phyloP scores from a whole-genome alignment of 2,113 vertebrate species.

The Arenaria interpres region DNA sequence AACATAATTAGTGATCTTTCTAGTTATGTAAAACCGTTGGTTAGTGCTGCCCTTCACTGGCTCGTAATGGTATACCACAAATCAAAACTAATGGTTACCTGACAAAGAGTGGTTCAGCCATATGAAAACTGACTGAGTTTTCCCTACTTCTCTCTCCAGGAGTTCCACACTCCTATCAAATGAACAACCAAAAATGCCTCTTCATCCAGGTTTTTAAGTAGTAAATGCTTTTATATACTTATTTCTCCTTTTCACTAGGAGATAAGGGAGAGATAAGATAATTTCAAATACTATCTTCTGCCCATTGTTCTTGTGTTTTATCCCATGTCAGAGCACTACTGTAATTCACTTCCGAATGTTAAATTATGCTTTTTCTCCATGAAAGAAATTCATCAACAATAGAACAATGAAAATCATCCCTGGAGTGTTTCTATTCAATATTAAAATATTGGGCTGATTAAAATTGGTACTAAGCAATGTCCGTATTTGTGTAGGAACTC shows the following conservation, averaged over 20 bases:
- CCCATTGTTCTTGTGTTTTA: background rate
- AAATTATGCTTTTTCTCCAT: background rate
- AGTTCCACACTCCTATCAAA: background rate
- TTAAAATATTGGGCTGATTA: background rate
- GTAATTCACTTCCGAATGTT: background rate
- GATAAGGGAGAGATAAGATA: background rate
- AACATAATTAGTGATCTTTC: conserved; percentile 33
- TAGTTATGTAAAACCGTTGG: conserved; percentile 42
- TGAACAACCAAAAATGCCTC: background rate
- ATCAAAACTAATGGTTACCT: conserved; percentile 24
- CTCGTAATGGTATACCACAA: conserved; percentile 57
- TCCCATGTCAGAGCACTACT: background rate
- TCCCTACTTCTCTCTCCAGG: background rate
- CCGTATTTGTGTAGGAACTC: background rate
- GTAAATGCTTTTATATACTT: background rate
- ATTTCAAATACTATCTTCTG: background rate
- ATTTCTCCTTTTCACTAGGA: background rate
- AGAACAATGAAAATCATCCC: background rate
- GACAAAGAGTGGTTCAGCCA: background rate
- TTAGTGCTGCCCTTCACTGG: conserved; percentile 68
- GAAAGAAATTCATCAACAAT: background rate
- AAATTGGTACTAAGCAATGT: background rate
- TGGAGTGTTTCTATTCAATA: background rate
- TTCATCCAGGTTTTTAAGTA: background rate
- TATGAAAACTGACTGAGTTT: background rate